Evolutionary conservation across 1,140 invertebrate genomes (phyloP).

Genomic region (Halictus rubicundus): DNA sequence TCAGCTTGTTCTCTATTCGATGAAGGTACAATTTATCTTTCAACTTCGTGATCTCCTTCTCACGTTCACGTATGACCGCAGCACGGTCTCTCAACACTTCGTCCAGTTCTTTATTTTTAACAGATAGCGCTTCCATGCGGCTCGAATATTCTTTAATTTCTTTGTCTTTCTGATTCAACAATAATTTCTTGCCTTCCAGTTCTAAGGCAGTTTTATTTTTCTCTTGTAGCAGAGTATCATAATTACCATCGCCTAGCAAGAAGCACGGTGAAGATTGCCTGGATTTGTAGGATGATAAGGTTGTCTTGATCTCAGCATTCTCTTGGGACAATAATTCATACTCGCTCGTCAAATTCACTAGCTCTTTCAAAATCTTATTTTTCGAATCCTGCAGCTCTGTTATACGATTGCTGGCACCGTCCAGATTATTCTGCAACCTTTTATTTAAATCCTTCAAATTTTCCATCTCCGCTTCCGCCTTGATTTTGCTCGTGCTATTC

Average conservation of each 20-base stretch:
- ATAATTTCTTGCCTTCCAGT: conserved; percentile 63
- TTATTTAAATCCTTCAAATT: conserved; percentile 69
- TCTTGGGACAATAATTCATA: conserved; percentile 58
- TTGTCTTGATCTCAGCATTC: conserved; percentile 56
- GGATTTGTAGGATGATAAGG: conserved; percentile 36
- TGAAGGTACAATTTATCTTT: conserved; percentile 26
- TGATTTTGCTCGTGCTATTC: conserved; percentile 69
- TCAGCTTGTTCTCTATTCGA: conserved; percentile 38
- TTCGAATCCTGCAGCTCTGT: conserved; percentile 68
- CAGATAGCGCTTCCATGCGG: conserved; percentile 43
- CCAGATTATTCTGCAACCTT: conserved; percentile 69
- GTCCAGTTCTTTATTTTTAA: conserved; percentile 65
- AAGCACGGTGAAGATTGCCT: conserved; percentile 47
- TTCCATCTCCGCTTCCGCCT: conserved; percentile 61
- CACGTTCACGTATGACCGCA: conserved; percentile 40
- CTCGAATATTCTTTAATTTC: conserved; percentile 34
- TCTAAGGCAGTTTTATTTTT: conserved; percentile 66
- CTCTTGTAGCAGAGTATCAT: conserved; percentile 60
- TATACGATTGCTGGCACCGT: conserved; percentile 75
- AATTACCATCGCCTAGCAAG: conserved; percentile 48
- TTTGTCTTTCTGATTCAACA: conserved; percentile 40
- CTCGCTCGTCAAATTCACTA: conserved; percentile 52
- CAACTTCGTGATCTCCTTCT: conserved; percentile 25
- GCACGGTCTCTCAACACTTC: conserved; percentile 66
- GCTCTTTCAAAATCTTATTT: conserved; percentile 62